A percentile compares a stretch with the other conserved stretches of the same genome.
These are phyloP conservation scores for Mesembrinibis cayennensis DNA, from an alignment of 2,113 vertebrate genomes.

Conservation along the genomic window DNA sequence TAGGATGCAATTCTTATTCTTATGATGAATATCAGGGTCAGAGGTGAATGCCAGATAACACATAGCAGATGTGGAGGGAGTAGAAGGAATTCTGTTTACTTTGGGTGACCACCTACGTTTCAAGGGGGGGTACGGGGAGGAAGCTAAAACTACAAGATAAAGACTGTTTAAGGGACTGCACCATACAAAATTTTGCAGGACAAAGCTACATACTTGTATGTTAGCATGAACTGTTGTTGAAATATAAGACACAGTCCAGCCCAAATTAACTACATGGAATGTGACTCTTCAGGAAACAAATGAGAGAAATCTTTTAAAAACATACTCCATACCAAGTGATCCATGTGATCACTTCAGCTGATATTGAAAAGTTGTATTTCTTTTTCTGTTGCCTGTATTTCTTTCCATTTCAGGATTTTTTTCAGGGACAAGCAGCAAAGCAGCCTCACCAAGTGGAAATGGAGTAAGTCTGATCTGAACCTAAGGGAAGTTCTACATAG, in stretches of 20 bases:
- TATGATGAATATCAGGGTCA: slow-evolving; percentile 62
- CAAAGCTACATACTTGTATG: neutral
- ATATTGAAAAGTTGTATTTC: neutral
- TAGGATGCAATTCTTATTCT: slow-evolving; percentile 54
- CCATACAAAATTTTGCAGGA: neutral
- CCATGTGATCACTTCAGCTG: neutral
- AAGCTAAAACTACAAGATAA: slow-evolving; percentile 11
- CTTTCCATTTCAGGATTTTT: neutral
- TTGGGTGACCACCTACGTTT: slow-evolving; percentile 50
- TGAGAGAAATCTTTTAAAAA: neutral
- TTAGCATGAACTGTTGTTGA: neutral
- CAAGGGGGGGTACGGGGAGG: neutral
- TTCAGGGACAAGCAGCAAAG: neutral
- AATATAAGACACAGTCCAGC: neutral
- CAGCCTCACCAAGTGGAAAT: neutral
- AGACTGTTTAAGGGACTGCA: neutral
- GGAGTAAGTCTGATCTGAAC: neutral
- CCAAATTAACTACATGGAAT: neutral
- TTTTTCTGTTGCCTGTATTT: neutral
- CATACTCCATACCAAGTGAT: neutral
- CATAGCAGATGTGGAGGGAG: slow-evolving; percentile 52
- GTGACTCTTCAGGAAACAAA: neutral
- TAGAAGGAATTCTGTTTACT: slow-evolving; percentile 58
- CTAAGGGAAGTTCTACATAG: neutral
- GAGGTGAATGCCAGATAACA: slow-evolving; percentile 58